A percentile compares a stretch with the other conserved stretches of the same genome.
Evolutionary conservation across 2,113 vertebrate genomes (phyloP).

Genomic region (Apodemus sylvaticus): DNA sequence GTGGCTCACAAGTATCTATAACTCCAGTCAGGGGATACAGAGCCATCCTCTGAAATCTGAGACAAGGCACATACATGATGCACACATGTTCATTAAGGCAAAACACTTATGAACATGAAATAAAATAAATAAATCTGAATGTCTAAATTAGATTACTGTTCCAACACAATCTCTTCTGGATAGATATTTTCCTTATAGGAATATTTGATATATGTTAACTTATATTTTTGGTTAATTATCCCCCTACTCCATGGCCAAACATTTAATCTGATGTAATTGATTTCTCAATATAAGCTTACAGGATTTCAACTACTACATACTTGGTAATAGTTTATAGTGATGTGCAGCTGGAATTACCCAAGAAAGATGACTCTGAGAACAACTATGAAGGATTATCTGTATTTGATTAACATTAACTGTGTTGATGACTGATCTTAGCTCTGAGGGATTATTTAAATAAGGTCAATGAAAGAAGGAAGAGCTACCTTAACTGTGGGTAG

Average conservation of each 20-base stretch:
- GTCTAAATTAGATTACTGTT: background rate
- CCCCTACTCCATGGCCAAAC: background rate
- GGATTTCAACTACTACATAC: background rate
- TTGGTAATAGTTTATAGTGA: background rate
- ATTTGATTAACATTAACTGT: no score
- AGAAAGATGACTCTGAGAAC: background rate
- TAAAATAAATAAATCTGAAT: background rate
- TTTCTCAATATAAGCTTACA: slow-evolving; percentile 25
- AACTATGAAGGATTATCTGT: no score
- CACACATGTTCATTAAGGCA: no score
- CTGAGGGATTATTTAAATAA: no score
- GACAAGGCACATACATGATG: background rate
- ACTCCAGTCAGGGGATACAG: background rate
- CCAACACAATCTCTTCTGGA: background rate
- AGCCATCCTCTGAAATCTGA: background rate
- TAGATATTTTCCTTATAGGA: background rate
- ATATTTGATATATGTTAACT: background rate
- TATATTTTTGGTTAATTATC: background rate
- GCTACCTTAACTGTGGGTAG: background rate
- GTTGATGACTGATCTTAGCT: background rate
- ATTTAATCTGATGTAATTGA: slow-evolving; percentile 4
- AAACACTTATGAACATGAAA: background rate
- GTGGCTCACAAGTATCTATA: background rate
- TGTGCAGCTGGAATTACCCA: background rate
- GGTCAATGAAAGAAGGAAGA: background rate